Conservation (phyloP, 2,797 vertebrate genomes). For the Galagoides demidoff region DNA sequence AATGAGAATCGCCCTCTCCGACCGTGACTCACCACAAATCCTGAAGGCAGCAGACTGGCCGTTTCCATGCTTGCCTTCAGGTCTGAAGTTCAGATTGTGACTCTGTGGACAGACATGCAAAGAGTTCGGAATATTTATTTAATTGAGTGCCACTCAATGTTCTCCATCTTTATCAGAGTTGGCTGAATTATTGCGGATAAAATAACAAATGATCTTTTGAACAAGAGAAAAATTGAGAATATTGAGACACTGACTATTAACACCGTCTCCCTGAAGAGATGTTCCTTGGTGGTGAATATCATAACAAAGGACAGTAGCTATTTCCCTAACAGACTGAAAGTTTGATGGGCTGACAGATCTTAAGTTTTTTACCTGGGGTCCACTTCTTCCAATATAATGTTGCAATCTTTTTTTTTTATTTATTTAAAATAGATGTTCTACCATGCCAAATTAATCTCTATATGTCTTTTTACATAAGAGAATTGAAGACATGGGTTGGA, state of each 20-base stretch:
- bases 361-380: neutral
- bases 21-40: neutral
- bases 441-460: neutral
- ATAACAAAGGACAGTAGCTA: neutral
- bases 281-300: neutral
- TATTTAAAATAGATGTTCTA: neutral
- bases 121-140: constrained; percentile 11
- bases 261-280: neutral
- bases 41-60: neutral
- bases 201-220: constrained; percentile 1
- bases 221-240: neutral
- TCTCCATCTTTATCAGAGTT: neutral
- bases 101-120: neutral
- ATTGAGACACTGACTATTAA: neutral
- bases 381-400: neutral
- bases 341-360: neutral
- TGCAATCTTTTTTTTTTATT: neutral
- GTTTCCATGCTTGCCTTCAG: neutral
- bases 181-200: constrained; percentile 17
- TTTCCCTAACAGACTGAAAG: neutral
- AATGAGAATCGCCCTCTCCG: neutral
- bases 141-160: neutral
- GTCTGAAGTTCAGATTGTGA: neutral
- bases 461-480: constrained; percentile 1
- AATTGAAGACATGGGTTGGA: neutral